phyloP scores from a whole-genome alignment of 2,113 vertebrate genomes.

The Colossoma macropomum region DNA sequence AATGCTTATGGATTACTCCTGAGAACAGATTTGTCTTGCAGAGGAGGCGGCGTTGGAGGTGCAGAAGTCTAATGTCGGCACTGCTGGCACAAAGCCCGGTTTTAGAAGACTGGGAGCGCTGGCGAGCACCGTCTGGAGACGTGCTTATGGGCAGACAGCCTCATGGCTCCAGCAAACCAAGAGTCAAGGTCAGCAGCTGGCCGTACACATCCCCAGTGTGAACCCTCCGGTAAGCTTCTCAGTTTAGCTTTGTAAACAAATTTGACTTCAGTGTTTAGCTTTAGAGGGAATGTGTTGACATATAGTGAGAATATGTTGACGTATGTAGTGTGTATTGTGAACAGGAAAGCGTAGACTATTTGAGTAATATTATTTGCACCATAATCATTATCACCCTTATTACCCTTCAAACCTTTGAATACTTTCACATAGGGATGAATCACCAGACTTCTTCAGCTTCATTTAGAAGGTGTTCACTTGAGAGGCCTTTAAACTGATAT shows the following conservation, averaged over 20 bases:
- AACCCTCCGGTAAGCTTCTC: slow-evolving; percentile 49
- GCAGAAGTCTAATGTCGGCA: slow-evolving; percentile 19
- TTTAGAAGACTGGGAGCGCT: slow-evolving; percentile 65
- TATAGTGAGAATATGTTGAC: neutral
- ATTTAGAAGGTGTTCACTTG: too few species aligned
- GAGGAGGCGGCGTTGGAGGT: slow-evolving; percentile 32
- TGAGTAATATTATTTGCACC: too few species aligned
- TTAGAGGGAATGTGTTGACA: neutral
- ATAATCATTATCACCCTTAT: too few species aligned
- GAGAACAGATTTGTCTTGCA: slow-evolving; percentile 10
- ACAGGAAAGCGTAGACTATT: neutral
- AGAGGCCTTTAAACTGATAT: neutral
- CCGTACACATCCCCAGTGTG: slow-evolving; percentile 70
- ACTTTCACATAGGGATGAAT: too few species aligned
- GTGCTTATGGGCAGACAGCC: slow-evolving; percentile 69
- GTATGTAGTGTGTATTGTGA: neutral
- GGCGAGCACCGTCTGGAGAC: slow-evolving; percentile 66
- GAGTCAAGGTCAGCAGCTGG: slow-evolving; percentile 72
- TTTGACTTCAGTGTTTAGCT: neutral
- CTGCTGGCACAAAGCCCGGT: slow-evolving; percentile 44
- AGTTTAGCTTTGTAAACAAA: slow-evolving; percentile 17
- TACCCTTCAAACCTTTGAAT: neutral
- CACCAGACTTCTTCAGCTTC: too few species aligned
- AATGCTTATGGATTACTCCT: neutral
- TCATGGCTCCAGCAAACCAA: slow-evolving; percentile 66